Conservation (phyloP, 2,888 invertebrate species). For the Lasioglossum malachurum region DNA sequence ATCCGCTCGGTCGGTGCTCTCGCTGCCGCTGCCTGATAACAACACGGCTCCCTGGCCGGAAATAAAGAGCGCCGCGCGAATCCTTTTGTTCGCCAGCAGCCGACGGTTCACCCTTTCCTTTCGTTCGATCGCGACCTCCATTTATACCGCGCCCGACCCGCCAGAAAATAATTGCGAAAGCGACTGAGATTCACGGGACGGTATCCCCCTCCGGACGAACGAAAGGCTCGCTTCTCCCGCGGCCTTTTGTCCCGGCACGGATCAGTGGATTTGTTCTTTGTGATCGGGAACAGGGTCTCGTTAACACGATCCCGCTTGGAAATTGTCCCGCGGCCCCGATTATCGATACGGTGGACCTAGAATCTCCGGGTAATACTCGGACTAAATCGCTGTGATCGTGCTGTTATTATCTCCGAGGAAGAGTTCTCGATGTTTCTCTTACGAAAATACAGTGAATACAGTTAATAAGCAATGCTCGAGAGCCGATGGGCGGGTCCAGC, state of each 20-base stretch:
- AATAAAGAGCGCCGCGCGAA: constrained; percentile 60
- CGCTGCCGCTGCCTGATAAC: constrained; percentile 63
- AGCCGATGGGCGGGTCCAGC: neutral
- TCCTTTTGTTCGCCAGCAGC: constrained; percentile 57
- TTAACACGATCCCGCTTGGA: constrained; percentile 20
- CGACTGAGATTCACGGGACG: constrained; percentile 44
- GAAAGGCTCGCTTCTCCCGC: neutral
- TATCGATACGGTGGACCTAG: neutral
- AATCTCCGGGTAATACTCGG: neutral
- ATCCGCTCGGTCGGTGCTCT: constrained; percentile 29
- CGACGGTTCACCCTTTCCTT: constrained; percentile 35
- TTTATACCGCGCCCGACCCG: constrained; percentile 47
- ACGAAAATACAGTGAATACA: neutral
- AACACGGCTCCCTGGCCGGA: constrained; percentile 56
- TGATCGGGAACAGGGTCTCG: constrained; percentile 25
- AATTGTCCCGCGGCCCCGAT: constrained; percentile 20
- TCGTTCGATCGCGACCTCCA: constrained; percentile 62
- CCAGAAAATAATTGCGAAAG: constrained; percentile 63
- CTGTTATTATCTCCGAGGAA: neutral
- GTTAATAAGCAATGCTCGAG: neutral
- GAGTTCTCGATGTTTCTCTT: neutral
- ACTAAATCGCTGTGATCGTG: neutral
- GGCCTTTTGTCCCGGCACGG: constrained; percentile 30
- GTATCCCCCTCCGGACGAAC: constrained; percentile 9
- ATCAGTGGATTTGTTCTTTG: constrained; percentile 20